Percentiles rank a stretch among this genome's conserved stretches.
Conservation (phyloP, 2,888 invertebrate species). For the Caenorhabditis sp. region DNA sequence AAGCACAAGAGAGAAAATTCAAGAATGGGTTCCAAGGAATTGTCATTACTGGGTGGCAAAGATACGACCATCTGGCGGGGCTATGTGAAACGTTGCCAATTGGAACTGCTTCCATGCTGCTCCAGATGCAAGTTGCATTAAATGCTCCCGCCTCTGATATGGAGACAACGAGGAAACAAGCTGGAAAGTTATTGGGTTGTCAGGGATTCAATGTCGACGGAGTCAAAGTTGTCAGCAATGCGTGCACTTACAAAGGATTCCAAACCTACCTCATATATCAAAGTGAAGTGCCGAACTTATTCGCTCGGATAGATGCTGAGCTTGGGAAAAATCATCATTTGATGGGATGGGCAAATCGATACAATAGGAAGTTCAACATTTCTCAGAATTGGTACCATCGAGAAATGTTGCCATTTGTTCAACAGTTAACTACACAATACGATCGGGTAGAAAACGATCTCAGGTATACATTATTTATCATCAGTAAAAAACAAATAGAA, state of each 20-base stretch:
- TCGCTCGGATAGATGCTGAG: constrained; percentile 61
- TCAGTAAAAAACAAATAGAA: too few relatives aligned
- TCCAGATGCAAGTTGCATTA: constrained; percentile 72
- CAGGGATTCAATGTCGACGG: constrained; percentile 62
- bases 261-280: constrained; percentile 69
- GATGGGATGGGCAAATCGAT: constrained; percentile 77
- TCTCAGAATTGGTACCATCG: constrained; percentile 75
- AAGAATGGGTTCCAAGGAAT: constrained; percentile 83
- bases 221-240: constrained; percentile 50
- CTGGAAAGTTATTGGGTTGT: constrained; percentile 65
- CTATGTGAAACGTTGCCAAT: constrained; percentile 85
- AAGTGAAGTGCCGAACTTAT: constrained; percentile 58
- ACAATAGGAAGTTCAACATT: constrained; percentile 71
- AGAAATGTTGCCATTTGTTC: constrained; percentile 63
- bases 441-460: constrained; percentile 58
- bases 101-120: constrained; percentile 77
- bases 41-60: constrained; percentile 85
- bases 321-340: constrained; percentile 72
- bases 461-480: constrained; percentile 49
- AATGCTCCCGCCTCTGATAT: constrained; percentile 48
- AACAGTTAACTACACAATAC: constrained; percentile 42
- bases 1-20: constrained; percentile 67
- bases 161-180: constrained; percentile 47
- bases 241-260: constrained; percentile 63
- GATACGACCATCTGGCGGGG: constrained; percentile 85